Conservation (phyloP, 2,797 vertebrate species). For the Eulemur albifrons region DNA sequence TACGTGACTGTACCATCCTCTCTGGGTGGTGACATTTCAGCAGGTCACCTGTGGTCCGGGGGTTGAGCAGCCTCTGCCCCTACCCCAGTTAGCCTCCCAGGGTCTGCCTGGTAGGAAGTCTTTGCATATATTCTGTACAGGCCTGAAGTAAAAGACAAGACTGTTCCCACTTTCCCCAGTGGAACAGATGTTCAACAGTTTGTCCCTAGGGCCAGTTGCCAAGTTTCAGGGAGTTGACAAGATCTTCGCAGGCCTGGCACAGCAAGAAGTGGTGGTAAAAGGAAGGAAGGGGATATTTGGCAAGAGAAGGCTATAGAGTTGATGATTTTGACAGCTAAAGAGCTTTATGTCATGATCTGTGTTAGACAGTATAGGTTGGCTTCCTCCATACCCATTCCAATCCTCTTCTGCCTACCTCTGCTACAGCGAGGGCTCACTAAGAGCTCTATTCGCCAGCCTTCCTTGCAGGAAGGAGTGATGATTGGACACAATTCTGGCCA, state of each 20-base stretch:
- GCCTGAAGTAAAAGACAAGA: neutral
- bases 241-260: neutral
- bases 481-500: neutral
- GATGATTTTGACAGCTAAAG: neutral
- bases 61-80: neutral
- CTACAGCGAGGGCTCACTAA: neutral
- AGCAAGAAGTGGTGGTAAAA: neutral
- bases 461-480: neutral
- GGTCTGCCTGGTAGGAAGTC: neutral
- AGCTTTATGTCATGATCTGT: neutral
- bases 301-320: neutral
- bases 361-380: neutral
- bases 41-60: neutral
- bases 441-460: neutral
- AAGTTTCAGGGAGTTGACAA: neutral
- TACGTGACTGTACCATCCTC: neutral
- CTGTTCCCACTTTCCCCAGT: neutral
- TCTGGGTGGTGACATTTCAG: neutral
- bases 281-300: neutral
- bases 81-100: neutral
- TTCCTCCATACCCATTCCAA: rapidly evolving
- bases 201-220: neutral
- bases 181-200: neutral
- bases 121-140: neutral
- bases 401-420: neutral